Evolutionary conservation across 2,888 invertebrate species (phyloP), one percentile per base, ranked within the genome.

Genomic region (Cryptocheilus praepositus): DNA sequence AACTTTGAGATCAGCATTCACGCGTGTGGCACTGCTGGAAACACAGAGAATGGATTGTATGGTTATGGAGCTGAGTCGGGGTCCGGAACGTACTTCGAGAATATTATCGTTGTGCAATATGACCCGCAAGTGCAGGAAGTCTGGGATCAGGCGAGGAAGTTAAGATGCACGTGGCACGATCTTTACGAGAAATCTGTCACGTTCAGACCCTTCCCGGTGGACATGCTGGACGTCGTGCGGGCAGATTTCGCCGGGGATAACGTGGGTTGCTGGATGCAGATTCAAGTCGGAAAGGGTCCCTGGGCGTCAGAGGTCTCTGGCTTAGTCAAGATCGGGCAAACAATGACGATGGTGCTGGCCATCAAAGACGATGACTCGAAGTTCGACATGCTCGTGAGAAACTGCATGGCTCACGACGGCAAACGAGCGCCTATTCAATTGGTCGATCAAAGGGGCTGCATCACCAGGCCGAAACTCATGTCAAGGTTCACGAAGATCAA

Each of bases 191-290:
- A 98, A 86, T 96, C 97, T 4, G 97, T 97, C 0, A 97, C 97
- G 0, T 97, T 97, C 90, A 90, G 97, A 61, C 97, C 97, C 0
- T 97, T 97, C 92, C 96, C 97, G 0, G 97, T 98, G 0, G 97
- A 97, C 86, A 97, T 97, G 96, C 86, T 97, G 61, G 97, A 97
- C 87, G 97, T 97, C 3, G 96, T 97, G n/a, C 90, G 96, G 61
- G 97, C 97, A 2, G 97, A 97, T 83, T 98, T 98, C 79, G 96
- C 97, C 66, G 97, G 97, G 0, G 97, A 98, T 83, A 98, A 98
- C 84, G 96, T 97, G 1, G 97, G 97, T 18, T 97, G 97, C 89
- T 98, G 97, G 97, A 97, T 98, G 97, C 97, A 97, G 87, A 97
- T 98, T 77, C 97, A 98, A 91, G 96, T 96, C 3, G 97, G 96